Conservation (phyloP, 2,113 vertebrate species). For the Scolopax mira region DNA sequence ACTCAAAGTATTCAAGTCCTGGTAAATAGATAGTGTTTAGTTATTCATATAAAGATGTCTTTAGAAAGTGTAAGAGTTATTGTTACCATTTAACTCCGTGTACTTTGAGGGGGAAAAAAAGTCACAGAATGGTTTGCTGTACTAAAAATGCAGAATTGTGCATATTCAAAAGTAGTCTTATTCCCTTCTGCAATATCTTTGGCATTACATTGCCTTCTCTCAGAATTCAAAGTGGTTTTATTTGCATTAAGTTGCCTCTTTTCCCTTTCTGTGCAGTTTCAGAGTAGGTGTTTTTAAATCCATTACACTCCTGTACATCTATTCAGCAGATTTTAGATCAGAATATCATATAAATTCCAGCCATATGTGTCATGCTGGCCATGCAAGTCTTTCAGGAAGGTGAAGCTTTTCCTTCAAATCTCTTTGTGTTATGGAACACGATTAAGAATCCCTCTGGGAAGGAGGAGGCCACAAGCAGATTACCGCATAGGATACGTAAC, state of each 20-base stretch:
- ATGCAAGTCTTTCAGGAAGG: not conserved
- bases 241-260: not conserved
- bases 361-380: not conserved
- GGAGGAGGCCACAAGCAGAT: not conserved
- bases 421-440: not conserved
- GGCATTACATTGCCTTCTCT: not conserved
- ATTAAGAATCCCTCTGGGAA: not conserved
- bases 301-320: not conserved
- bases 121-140: not conserved
- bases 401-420: not conserved
- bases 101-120: not conserved
- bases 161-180: not conserved
- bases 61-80: not conserved
- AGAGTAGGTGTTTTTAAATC: not conserved
- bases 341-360: not conserved
- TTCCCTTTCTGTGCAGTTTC: not conserved
- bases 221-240: not conserved
- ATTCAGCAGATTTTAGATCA: not conserved
- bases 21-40: not conserved
- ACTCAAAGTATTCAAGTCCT: not conserved
- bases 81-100: not conserved
- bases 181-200: not conserved
- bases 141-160: not conserved
- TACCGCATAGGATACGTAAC: not conserved
- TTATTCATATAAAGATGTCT: not conserved